A percentile compares a stretch with the other conserved stretches of the same genome.
Conservation (phyloP, 2,113 vertebrate genomes). For the Pedionomus torquatus region DNA sequence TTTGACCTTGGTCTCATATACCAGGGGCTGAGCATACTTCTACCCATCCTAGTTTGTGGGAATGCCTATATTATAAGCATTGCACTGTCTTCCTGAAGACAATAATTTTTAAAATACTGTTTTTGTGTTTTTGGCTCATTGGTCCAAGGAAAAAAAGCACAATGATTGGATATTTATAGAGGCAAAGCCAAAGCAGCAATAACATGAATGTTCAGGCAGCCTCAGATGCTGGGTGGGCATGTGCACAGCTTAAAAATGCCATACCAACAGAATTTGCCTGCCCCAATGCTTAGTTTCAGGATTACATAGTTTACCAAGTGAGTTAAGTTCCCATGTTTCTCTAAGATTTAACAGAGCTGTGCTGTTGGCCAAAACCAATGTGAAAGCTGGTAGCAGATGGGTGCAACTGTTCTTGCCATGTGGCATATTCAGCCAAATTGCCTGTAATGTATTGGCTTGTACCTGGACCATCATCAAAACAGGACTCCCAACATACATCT, state of each 20-base stretch:
- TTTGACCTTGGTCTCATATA: slow-evolving; percentile 5
- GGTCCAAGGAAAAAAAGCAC: not conserved
- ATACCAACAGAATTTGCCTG: not conserved
- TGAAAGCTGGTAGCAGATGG: not conserved
- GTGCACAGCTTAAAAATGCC: not conserved
- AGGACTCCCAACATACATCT: not conserved
- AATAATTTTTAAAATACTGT: not conserved
- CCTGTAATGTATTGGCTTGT: not conserved
- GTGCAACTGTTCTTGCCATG: not conserved
- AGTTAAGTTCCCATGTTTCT: not conserved
- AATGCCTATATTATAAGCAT: not conserved
- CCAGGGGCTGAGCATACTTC: not conserved
- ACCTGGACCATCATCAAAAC: not conserved
- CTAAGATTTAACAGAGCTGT: fast-evolving
- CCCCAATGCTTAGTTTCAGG: not conserved
- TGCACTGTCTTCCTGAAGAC: not conserved
- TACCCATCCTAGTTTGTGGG: not conserved
- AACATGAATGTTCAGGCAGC: not conserved
- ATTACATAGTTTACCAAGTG: not conserved
- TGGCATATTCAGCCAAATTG: fast-evolving
- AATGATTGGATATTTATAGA: not conserved
- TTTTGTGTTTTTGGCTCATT: not conserved
- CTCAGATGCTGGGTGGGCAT: not conserved
- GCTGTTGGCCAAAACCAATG: fast-evolving
- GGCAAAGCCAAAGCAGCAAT: not conserved